phyloP scores from a whole-genome alignment of 1,140 invertebrate genomes.

The Lepidotrigona ventralis region DNA sequence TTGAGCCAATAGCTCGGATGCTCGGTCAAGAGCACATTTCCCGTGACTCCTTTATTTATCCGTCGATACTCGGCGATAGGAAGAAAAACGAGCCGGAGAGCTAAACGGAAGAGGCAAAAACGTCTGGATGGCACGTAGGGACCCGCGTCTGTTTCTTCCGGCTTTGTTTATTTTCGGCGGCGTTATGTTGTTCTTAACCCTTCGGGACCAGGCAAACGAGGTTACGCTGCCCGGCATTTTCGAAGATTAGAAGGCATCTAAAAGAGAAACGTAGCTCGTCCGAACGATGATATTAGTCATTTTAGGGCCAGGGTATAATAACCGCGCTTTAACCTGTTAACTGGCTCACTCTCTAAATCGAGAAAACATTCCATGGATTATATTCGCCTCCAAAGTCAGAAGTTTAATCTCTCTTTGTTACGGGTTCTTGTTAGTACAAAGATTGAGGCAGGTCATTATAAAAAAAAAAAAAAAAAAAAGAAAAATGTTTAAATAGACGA shows the following conservation, averaged over 20 bases:
- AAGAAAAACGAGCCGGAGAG: neutral
- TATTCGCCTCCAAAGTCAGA: neutral
- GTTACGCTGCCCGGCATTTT: constrained; percentile 15
- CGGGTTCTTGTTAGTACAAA: neutral
- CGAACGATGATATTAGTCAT: constrained; percentile 21
- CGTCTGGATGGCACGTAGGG: constrained; percentile 27
- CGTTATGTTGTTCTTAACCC: constrained; percentile 40
- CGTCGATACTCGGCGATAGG: neutral
- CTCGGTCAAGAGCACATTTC: neutral
- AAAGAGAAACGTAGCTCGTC: neutral
- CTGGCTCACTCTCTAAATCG: neutral
- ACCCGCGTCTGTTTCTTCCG: neutral
- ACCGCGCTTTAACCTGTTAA: constrained; percentile 33
- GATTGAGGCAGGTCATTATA: neutral
- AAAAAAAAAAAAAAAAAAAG: neutral
- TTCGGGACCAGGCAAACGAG: constrained; percentile 15
- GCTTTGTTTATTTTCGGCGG: constrained; percentile 57
- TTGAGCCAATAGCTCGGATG: no score
- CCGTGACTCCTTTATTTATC: neutral
- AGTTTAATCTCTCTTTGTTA: neutral
- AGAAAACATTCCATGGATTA: neutral
- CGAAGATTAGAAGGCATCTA: constrained; percentile 30
- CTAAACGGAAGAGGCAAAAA: constrained; percentile 18
- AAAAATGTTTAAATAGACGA: no score
- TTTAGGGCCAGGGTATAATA: constrained; percentile 33